Evolutionary conservation across 2,797 vertebrate genomes (phyloP), one percentile per base, ranked within the genome.

Genomic region (Phyllotis vaccarum): DNA sequence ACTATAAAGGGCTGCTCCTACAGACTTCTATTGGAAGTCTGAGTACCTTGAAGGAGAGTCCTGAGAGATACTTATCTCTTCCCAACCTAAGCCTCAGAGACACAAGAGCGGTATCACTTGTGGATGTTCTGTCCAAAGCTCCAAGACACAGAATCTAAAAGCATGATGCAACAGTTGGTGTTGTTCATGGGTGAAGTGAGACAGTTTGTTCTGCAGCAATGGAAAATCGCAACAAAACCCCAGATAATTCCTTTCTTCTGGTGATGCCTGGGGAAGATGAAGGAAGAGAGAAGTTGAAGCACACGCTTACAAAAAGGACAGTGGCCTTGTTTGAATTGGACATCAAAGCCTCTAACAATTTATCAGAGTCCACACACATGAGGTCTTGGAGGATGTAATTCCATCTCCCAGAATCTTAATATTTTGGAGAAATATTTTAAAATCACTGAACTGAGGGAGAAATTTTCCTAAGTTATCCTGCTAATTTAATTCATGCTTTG

Each of bases 351-450:
- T 19, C 31, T 17, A 46, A 46, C 10, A 24, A 16, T 46, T 76
- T 54, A 16, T 46, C 68, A 43, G 60, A 85, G 52, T 70, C 34
- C 46, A 49, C 9, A 86, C 52, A 80, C 68, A 27, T 75, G 75
- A 94, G 22, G 16, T 75, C 60, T 9, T 82, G 92, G 16, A 40
- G 24, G 34, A 27, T 80, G 37, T 40, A 72, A 58, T 74, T 79
- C 90, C 85, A 54, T 54, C 12, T 91, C 81, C 66, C 43, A 5
- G 58, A 91, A 88, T 90, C 19, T 37, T 85, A 82, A 62, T 78
- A 22, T 34, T 70, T 83, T 89, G 46, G 31, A 58, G 83, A 95
- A 95, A 52, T 40, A 58, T 64, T 91, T 92, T 3, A 52, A 91
- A 96, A 75, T 10, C 40, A 24, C 89, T 49, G 1, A 49, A 64